Evolutionary conservation across 2,797 vertebrate species (phyloP), one percentile per base, ranked within the genome.

Genomic region (Aeoliscus strigatus): DNA sequence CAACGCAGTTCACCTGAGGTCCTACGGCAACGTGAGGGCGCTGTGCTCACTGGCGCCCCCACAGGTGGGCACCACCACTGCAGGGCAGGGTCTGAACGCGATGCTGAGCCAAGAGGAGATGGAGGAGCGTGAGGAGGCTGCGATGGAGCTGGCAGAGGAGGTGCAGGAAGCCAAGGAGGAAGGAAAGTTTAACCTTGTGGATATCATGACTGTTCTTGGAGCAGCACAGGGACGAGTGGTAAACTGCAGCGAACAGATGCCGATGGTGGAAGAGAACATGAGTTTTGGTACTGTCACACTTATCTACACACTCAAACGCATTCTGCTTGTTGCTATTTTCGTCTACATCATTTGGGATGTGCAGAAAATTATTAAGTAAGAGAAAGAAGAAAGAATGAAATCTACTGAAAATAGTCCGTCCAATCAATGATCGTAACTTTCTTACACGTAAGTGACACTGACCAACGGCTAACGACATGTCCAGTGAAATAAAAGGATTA

Each of bases 201-300:
- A 99, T 37, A 96, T 97, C 82, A 98, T 99, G 96, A 95, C 94
- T 0, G 74, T 96, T 59, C 68, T 98, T 61, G 94, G 92, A 4
- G 93, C 93, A 0, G 84, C 94, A 33, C 91, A 93, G 56, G 84
- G 82, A 14, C 64, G 79, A 57, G 79, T 82, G 40, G 73, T 79
- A 2, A 87, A 89, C 77, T 84, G 85, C 81, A 65, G 65, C 6
- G 85, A 90, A 60, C 84, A 85, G 65, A 81, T 72, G 65, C 87
- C 88, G 29, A 74, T 89, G 56, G 84, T 88, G 74, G 87, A 89
- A 66, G 71, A 89, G 55, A 81, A 86, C 79, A 84, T 90, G 86
- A 88, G 73, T 28, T 82, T 89, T 11, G 88, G 89, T 90, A 90
- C 85, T 30, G 80, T 83, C 72, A 87, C 87, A 61, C 61, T 90